Conservation (phyloP, 2,888 invertebrate species). For the Leptodirus hochenwartii region DNA sequence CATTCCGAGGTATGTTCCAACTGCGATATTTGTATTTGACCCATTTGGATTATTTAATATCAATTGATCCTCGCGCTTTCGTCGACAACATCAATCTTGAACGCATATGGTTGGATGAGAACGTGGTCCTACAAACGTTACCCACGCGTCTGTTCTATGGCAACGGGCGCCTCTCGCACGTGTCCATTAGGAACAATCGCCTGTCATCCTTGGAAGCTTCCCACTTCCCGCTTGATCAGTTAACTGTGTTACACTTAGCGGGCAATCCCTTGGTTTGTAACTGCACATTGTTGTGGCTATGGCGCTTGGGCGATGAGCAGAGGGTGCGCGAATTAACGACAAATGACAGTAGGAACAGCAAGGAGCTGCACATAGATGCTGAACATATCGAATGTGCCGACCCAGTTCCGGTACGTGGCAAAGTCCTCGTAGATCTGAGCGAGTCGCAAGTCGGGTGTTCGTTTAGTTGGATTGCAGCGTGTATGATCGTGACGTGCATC, state of each 20-base stretch:
- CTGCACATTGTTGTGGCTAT: conserved; percentile 73
- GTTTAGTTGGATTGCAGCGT: conserved; percentile 38
- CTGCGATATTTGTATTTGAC: conserved; percentile 56
- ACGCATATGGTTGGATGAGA: conserved; percentile 59
- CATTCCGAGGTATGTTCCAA: conserved; percentile 70
- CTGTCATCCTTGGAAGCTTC: conserved; percentile 58
- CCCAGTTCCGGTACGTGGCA: conserved; percentile 35
- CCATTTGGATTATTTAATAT: conserved; percentile 43
- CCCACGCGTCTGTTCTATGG: conserved; percentile 73
- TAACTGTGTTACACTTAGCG: conserved; percentile 54
- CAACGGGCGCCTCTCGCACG: conserved; percentile 56
- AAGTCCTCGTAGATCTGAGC: conserved; percentile 35
- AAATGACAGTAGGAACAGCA: conserved; percentile 19
- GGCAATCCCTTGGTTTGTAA: conserved; percentile 76
- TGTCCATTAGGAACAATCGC: conserved; percentile 60
- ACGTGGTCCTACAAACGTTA: conserved; percentile 50
- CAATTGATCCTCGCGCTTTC: conserved; percentile 61
- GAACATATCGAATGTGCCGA: conserved; percentile 38
- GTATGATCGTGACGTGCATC: conserved; percentile 26
- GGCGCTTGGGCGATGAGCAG: conserved; percentile 42
- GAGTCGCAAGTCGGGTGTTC: conserved; percentile 45
- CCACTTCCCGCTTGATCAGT: conserved; percentile 65
- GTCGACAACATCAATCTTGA: conserved; percentile 73
- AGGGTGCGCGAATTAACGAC: conserved; percentile 11
- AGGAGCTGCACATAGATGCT: conserved; percentile 32